phyloP scores from a whole-genome alignment of 2,888 invertebrate genomes.

The Euclidia mi region DNA sequence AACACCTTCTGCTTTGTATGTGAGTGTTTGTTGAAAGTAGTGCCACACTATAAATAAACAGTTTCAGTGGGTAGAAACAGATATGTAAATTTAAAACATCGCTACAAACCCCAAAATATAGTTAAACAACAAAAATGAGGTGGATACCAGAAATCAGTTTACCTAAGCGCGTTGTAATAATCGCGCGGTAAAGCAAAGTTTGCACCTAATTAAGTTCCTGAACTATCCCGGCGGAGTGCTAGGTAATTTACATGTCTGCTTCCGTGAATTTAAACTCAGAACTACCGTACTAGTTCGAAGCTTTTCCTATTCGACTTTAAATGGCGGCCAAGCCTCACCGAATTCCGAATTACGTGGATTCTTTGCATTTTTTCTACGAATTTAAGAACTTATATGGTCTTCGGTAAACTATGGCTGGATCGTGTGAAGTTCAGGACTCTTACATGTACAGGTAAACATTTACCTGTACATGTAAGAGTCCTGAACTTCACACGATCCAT shows the following conservation, averaged over 20 bases:
- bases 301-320: conserved; percentile 35
- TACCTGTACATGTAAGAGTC: not conserved
- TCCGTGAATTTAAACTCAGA: conserved; percentile 43
- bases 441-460: no score
- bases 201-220: conserved; percentile 40
- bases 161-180: conserved; percentile 30
- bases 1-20: no score
- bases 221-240: conserved; percentile 33
- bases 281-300: conserved; percentile 25
- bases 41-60: no score
- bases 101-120: no score
- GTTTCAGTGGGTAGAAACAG: no score
- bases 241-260: conserved; percentile 48
- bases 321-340: conserved; percentile 24
- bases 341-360: conserved; percentile 30
- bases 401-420: conserved; percentile 14
- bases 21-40: no score
- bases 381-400: conserved; percentile 9
- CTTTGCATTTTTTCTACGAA: conserved; percentile 14
- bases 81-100: no score
- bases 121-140: not conserved
- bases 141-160: not conserved
- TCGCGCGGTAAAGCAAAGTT: conserved; percentile 34
- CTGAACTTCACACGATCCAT: conserved; percentile 7
- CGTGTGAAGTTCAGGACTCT: conserved; percentile 3